A percentile compares a stretch with the other conserved stretches of the same genome.
These are phyloP conservation scores for Rhynchophorus ferrugineus DNA, from an alignment of 1,140 invertebrate species.

Conservation along the genomic window DNA sequence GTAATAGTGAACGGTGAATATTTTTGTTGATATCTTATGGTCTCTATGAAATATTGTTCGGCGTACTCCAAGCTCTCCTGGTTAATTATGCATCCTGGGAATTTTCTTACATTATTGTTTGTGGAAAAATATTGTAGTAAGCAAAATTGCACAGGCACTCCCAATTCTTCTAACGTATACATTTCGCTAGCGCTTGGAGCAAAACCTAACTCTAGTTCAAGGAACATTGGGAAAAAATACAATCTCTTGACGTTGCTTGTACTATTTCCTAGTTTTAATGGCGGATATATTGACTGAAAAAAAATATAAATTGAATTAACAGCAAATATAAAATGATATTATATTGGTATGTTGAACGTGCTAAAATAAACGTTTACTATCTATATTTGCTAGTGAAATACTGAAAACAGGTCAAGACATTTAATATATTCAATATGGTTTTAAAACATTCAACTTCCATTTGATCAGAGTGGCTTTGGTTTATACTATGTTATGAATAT, in stretches of 20 bases:
- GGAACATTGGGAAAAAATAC: constrained; percentile 28
- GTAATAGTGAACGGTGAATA: neutral
- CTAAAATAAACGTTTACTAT: no score
- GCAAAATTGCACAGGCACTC: constrained; percentile 25
- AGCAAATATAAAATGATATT: neutral
- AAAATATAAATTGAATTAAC: no score
- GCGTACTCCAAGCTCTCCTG: neutral
- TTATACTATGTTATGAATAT: constrained; percentile 1
- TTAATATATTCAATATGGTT: constrained; percentile 2
- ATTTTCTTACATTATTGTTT: constrained; percentile 3
- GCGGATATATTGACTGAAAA: constrained; percentile 13
- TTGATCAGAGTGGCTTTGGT: constrained; percentile 6
- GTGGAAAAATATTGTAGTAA: constrained; percentile 25
- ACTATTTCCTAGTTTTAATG: constrained; percentile 15
- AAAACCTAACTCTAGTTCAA: constrained; percentile 27
- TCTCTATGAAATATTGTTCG: neutral
- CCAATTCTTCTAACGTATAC: constrained; percentile 12
- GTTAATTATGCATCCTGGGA: neutral
- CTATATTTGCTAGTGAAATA: neutral
- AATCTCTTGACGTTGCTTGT: constrained; percentile 19
- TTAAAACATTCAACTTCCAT: no score
- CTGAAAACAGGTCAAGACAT: neutral
- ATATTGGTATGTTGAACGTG: no score
- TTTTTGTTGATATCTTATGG: constrained; percentile 3
- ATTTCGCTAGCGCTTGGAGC: constrained; percentile 23